Conservation (phyloP, 92 coral and sea anemone species). For the Porites cylindrica region DNA sequence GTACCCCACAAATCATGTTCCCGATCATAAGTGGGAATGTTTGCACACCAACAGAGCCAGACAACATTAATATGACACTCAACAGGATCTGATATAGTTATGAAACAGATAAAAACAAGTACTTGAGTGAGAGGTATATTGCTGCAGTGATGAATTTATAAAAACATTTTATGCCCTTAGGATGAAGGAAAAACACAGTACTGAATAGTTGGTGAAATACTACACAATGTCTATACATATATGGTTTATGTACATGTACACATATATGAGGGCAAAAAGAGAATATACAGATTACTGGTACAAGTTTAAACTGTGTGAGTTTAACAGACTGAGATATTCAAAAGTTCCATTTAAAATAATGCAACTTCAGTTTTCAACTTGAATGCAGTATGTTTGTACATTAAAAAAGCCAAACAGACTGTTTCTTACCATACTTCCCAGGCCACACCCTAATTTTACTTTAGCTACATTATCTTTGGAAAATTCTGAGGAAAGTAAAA, state of each 20-base stretch:
- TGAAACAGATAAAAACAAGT: neutral
- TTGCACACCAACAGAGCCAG: slow-evolving; percentile 49
- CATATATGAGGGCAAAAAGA: too few relatives aligned
- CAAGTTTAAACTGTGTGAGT: neutral
- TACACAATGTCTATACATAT: too few relatives aligned
- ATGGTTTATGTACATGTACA: too few relatives aligned
- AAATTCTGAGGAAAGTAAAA: slow-evolving; percentile 46
- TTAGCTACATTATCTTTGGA: slow-evolving; percentile 61
- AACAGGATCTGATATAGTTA: slow-evolving; percentile 16
- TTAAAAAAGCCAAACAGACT: neutral
- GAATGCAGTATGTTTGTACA: neutral
- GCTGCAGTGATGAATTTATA: too few relatives aligned
- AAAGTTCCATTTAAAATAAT: neutral
- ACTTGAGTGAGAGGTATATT: too few relatives aligned
- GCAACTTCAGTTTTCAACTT: too few relatives aligned
- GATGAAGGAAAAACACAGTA: too few relatives aligned
- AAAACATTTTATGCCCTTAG: neutral
- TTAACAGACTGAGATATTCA: too few relatives aligned
- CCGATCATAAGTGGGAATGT: slow-evolving; percentile 50
- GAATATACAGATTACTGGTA: too few relatives aligned
- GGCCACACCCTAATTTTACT: slow-evolving; percentile 74
- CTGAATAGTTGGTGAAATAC: too few relatives aligned
- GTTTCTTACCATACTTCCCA: slow-evolving; percentile 71
- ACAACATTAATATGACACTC: slow-evolving; percentile 52
- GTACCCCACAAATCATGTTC: slow-evolving; percentile 50